Evolutionary conservation across 2,888 invertebrate genomes (phyloP).

Genomic region (Ophonus ardosiacus): DNA sequence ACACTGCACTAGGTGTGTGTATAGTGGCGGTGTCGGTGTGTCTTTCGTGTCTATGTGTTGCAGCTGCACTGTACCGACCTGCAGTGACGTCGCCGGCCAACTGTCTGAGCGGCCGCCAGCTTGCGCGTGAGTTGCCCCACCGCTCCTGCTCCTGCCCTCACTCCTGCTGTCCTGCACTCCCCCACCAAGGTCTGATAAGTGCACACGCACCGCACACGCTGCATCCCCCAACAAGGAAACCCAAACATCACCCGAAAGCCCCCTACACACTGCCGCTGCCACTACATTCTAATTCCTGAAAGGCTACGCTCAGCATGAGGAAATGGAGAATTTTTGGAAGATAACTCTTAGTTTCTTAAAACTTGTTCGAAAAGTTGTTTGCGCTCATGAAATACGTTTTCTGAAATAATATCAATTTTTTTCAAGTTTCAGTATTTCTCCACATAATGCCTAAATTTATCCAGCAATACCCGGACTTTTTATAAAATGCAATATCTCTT

Average conservation of each 20-base stretch:
- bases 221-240: background rate
- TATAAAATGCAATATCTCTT: too few relatives aligned
- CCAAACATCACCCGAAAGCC: background rate
- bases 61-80: conserved; percentile 74
- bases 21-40: background rate
- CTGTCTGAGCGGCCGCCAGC: conserved; percentile 76
- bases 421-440: too few relatives aligned
- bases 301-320: background rate
- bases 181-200: conserved; percentile 48
- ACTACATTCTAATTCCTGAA: background rate
- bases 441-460: too few relatives aligned
- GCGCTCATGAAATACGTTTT: too few relatives aligned
- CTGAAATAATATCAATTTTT: too few relatives aligned
- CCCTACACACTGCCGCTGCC: background rate
- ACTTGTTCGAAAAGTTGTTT: too few relatives aligned
- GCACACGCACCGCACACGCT: conserved; percentile 51
- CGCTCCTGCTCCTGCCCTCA: conserved; percentile 63
- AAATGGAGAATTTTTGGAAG: too few relatives aligned
- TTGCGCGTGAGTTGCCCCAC: conserved; percentile 70
- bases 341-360: too few relatives aligned
- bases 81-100: conserved; percentile 78
- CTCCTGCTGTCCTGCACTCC: conserved; percentile 62
- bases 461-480: too few relatives aligned
- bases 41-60: background rate
- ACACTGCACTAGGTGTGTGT: background rate